Evolutionary conservation across 2,797 vertebrate genomes (phyloP).

Genomic region (Sandelia bainsii): DNA sequence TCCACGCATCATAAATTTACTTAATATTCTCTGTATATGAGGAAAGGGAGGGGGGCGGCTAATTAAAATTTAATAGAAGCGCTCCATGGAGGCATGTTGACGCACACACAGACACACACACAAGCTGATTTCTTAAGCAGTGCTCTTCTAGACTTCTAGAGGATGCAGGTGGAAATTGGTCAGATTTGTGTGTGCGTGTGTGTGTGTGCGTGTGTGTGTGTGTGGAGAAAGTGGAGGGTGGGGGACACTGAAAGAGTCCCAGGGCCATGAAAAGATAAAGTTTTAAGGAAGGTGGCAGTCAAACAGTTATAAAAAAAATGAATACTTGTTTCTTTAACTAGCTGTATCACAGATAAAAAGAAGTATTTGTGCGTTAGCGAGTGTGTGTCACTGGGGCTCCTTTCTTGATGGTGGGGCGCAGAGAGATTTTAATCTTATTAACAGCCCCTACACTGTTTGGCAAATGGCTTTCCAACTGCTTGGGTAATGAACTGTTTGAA

Average conservation of each 20-base stretch:
- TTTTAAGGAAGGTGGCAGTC: conserved; percentile 38
- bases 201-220: conserved; percentile 22
- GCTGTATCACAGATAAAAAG: conserved; percentile 28
- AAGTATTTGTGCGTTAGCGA: conserved; percentile 23
- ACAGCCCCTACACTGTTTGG: conserved; percentile 74
- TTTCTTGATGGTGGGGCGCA: conserved; percentile 63
- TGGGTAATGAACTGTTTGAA: conserved; percentile 82
- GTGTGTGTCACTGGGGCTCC: conserved; percentile 55
- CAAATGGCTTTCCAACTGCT: conserved; percentile 83
- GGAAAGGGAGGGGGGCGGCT: conserved; percentile 50
- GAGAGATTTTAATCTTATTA: conserved; percentile 84
- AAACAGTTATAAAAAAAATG: conserved; percentile 46
- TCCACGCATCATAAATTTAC: conserved; percentile 73
- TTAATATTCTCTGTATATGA: conserved; percentile 74
- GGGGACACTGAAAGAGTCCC: conserved; percentile 7
- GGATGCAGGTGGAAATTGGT: conserved; percentile 62
- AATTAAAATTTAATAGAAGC: conserved; percentile 82
- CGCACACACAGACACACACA: conserved; percentile 22
- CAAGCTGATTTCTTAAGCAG: conserved; percentile 59
- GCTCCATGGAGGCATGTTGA: conserved; percentile 50
- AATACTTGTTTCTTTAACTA: conserved; percentile 56
- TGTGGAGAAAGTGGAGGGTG: conserved; percentile 13
- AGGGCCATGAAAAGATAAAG: conserved; percentile 26
- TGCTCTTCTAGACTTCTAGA: conserved; percentile 39
- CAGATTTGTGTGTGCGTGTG: conserved; percentile 33